Evolutionary conservation across 1,140 invertebrate species (phyloP).

Genomic region (Dolichoris vasculosae): DNA sequence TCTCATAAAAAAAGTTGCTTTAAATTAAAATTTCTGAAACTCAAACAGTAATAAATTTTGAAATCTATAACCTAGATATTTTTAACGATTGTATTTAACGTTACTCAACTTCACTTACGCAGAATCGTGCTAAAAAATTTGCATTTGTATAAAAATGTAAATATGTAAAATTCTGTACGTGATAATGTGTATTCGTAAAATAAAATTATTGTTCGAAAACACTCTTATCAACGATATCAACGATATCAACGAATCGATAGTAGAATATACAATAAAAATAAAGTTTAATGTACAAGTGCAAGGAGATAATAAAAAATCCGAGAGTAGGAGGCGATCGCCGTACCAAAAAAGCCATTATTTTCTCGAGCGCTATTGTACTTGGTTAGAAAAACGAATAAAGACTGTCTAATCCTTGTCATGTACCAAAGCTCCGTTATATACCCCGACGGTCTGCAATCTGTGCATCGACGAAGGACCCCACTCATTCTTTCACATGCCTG

Average conservation of each 20-base stretch:
- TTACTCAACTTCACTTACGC: too few relatives aligned
- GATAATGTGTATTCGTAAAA: too few relatives aligned
- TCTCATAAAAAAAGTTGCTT: too few relatives aligned
- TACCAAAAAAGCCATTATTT: constrained; percentile 36
- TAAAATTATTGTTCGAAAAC: too few relatives aligned
- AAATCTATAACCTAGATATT: too few relatives aligned
- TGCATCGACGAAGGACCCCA: constrained; percentile 1
- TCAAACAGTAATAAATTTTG: too few relatives aligned
- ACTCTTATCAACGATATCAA: too few relatives aligned
- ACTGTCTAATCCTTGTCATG: constrained; percentile 32
- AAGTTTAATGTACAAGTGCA: neutral
- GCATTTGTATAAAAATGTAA: too few relatives aligned
- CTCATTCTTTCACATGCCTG: constrained; percentile 19
- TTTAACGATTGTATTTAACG: too few relatives aligned
- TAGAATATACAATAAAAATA: neutral
- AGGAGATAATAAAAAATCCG: neutral
- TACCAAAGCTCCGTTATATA: constrained; percentile 33
- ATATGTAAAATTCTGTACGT: too few relatives aligned
- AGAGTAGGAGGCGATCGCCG: neutral
- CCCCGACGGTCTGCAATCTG: neutral
- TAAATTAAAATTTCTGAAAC: too few relatives aligned
- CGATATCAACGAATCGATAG: neutral
- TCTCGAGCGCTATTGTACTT: neutral
- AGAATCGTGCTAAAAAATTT: too few relatives aligned
- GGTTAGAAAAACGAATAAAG: neutral